Evolutionary conservation across 1,140 invertebrate genomes (phyloP), one percentile per base, ranked within the genome.

Genomic region (Chlorops oryzae): DNA sequence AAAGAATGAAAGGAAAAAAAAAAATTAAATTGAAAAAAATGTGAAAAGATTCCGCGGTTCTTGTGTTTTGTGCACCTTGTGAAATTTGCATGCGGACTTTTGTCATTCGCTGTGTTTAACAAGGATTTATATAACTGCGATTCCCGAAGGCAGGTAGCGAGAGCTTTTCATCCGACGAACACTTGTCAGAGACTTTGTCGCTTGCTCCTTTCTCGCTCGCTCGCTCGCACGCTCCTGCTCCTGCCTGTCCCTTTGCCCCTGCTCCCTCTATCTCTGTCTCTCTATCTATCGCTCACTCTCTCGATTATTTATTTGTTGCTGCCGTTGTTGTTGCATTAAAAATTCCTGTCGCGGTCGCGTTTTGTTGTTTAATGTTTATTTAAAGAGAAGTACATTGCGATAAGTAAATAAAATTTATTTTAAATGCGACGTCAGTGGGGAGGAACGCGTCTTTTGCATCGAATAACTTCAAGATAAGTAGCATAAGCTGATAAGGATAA

Each of bases 341-440:
- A 15, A 39, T 40, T 49, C 47, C 23, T 49, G 38, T 49, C 38
- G 47, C 25, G 38, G 24, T 49, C 17, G 25, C 21, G 38, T 49
- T 49, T 42, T 32, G 32, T 42, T 49, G 25, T 28, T 41, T 49
- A 49, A 49, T 49, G 47, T 49, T 41, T 39, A 41, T 49, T 37
- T 49, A 49, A 49, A 49, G 40, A 49, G 38, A 27, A n/a, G n/a
- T n/a, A n/a, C n/a, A n/a, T n/a, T n/a, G n/a, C n/a, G n/a, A n/a
- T n/a, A n/a, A n/a, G n/a, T n/a, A n/a, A n/a, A n/a, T n/a, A n/a
- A n/a, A n/a, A n/a, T n/a, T n/a, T n/a, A n/a, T n/a, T n/a, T n/a
- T n/a, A n/a, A n/a, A n/a, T n/a, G n/a, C n/a, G n/a, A n/a, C n/a
- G n/a, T n/a, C n/a, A n/a, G n/a, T n/a, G n/a, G n/a, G n/a, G n/a